These are phyloP conservation scores for Pedionomus torquatus DNA, from an alignment of 2,113 vertebrate genomes.

Conservation along the genomic window DNA sequence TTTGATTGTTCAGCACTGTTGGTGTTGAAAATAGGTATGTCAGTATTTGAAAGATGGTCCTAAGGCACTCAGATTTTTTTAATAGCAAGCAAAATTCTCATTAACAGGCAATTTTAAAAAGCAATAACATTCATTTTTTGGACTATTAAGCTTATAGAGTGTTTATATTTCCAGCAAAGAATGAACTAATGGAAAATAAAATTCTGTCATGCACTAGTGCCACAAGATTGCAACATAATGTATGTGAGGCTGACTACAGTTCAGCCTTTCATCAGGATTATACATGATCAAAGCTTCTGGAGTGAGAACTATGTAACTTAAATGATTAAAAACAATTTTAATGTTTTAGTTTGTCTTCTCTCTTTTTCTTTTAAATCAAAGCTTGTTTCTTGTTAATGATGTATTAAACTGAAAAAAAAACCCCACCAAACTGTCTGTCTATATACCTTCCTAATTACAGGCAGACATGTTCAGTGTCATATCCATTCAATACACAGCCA, in stretches of 20 bases:
- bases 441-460: neutral
- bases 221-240: constrained; percentile 13
- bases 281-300: constrained; percentile 50
- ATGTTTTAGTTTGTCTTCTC: constrained; percentile 35
- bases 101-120: constrained; percentile 62
- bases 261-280: constrained; percentile 57
- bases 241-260: constrained; percentile 50
- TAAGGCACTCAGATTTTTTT: constrained; percentile 16
- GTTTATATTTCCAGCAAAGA: constrained; percentile 65
- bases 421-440: neutral
- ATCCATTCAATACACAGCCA: neutral
- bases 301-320: constrained; percentile 52
- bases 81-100: constrained; percentile 56
- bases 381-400: constrained; percentile 21
- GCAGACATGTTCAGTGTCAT: neutral
- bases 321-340: constrained; percentile 55
- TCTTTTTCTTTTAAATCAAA: neutral
- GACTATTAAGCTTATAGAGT: constrained; percentile 63
- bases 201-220: constrained; percentile 28
- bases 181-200: constrained; percentile 64
- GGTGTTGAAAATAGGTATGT: constrained; percentile 54
- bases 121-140: constrained; percentile 53
- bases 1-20: constrained; percentile 48
- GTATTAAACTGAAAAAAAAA: neutral
- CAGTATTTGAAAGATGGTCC: constrained; percentile 33